phyloP scores from a whole-genome alignment of 2,888 invertebrate species.

The Mantis religiosa region DNA sequence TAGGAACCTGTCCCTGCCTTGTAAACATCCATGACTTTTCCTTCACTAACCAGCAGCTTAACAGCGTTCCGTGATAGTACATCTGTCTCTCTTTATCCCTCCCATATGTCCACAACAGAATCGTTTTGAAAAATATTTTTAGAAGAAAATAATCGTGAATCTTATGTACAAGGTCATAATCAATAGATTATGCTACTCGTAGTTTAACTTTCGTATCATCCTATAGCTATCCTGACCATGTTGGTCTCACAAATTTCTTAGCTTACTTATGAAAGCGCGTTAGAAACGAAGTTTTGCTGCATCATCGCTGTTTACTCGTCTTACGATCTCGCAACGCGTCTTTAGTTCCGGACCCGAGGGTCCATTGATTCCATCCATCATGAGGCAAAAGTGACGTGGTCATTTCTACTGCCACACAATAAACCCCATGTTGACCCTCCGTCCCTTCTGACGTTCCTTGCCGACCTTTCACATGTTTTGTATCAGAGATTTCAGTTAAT shows the following conservation, averaged over 20 bases:
- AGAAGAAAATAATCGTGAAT: too few species aligned
- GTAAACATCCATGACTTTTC: too few species aligned
- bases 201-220: background rate
- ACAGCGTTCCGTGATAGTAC: too few species aligned
- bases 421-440: background rate
- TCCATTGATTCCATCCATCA: conserved; percentile 8
- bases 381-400: conserved; percentile 3
- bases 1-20: too few species aligned
- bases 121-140: too few species aligned
- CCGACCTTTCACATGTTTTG: background rate
- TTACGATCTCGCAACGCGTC: background rate
- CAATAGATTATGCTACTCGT: background rate
- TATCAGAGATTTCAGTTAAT: background rate
- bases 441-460: background rate
- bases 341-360: background rate
- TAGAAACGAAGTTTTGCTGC: background rate
- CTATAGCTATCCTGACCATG: background rate
- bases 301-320: conserved; percentile 7
- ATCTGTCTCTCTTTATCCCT: too few species aligned
- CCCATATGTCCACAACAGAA: too few species aligned
- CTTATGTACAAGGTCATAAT: too few species aligned
- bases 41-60: too few species aligned
- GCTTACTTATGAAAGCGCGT: background rate
- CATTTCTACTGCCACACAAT: background rate
- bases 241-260: background rate